Conservation (phyloP, 2,888 invertebrate species). For the Mongoloraphidia duomilia region DNA sequence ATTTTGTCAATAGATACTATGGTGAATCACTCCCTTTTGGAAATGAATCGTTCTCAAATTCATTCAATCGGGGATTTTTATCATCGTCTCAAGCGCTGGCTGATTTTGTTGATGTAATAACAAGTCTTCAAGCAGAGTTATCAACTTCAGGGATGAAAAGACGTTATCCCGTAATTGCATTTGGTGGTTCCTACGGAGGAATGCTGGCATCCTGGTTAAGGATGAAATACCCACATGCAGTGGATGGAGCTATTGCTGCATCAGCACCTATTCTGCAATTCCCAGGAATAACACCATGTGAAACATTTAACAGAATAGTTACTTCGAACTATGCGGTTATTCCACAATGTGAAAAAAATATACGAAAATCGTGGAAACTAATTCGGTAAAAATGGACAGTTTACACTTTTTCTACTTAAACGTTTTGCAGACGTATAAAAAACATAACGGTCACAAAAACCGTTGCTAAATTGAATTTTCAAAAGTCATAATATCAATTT, state of each 20-base stretch:
- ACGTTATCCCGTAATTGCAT: constrained; percentile 65
- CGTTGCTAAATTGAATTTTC: no score
- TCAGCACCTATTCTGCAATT: constrained; percentile 89
- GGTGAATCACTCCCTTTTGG: constrained; percentile 83
- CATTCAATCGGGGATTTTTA: constrained; percentile 64
- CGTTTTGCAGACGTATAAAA: no score
- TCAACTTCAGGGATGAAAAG: constrained; percentile 20
- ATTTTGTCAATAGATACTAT: constrained; percentile 63
- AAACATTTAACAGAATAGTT: constrained; percentile 59
- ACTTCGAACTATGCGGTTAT: constrained; percentile 57
- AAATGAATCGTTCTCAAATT: constrained; percentile 49
- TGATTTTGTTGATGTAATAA: constrained; percentile 75
- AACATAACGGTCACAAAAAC: no score
- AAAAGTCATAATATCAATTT: not conserved
- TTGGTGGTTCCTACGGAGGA: constrained; percentile 88
- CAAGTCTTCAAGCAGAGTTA: constrained; percentile 40
- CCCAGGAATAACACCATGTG: constrained; percentile 62
- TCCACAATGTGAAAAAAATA: constrained; percentile 49
- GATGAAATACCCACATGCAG: constrained; percentile 85
- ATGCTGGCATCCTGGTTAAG: constrained; percentile 95
- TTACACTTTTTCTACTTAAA: not conserved
- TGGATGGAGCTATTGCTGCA: constrained; percentile 78
- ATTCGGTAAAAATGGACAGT: constrained; percentile 40
- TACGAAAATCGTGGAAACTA: constrained; percentile 62
- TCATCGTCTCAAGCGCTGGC: constrained; percentile 85